A percentile compares a stretch with the other conserved stretches of the same genome.
Conservation (phyloP, 2,797 vertebrate genomes). For the Pantherophis alleghaniensis region DNA sequence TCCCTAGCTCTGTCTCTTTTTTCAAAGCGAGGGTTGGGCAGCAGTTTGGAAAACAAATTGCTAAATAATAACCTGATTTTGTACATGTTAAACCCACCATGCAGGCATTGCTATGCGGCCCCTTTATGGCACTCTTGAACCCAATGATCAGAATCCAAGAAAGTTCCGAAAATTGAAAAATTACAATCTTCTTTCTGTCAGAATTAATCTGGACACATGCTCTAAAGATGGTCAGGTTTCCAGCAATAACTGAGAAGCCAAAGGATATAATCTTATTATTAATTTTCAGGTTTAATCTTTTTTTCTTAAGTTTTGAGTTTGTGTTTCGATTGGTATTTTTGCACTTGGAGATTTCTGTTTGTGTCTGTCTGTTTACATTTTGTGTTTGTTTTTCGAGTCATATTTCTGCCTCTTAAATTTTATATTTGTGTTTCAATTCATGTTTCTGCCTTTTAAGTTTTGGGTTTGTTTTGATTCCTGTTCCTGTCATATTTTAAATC, state of each 20-base stretch:
- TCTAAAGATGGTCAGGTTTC: not conserved
- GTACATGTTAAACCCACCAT: too few species aligned
- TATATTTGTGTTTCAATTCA: not conserved
- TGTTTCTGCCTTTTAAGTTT: not conserved
- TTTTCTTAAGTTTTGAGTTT: not conserved
- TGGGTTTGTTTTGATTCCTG: not conserved
- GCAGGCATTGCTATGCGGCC: too few species aligned
- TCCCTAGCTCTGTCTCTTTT: too few species aligned
- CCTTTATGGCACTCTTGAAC: too few species aligned
- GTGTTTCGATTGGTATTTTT: not conserved
- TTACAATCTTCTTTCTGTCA: too few species aligned
- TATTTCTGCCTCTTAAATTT: not conserved
- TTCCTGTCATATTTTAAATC: not conserved
- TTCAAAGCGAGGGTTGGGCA: too few species aligned
- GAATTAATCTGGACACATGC: too few species aligned
- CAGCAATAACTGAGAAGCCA: not conserved
- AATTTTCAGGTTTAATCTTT: too few species aligned
- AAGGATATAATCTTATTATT: not conserved
- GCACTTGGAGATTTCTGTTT: not conserved
- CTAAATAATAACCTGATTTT: too few species aligned
- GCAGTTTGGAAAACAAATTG: too few species aligned
- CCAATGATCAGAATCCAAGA: too few species aligned
- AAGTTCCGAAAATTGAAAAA: too few species aligned
- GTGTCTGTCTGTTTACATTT: not conserved
- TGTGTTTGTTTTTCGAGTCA: not conserved